Evolutionary conservation across 2,113 vertebrate genomes (phyloP).

Genomic region (Corvus hawaiiensis): DNA sequence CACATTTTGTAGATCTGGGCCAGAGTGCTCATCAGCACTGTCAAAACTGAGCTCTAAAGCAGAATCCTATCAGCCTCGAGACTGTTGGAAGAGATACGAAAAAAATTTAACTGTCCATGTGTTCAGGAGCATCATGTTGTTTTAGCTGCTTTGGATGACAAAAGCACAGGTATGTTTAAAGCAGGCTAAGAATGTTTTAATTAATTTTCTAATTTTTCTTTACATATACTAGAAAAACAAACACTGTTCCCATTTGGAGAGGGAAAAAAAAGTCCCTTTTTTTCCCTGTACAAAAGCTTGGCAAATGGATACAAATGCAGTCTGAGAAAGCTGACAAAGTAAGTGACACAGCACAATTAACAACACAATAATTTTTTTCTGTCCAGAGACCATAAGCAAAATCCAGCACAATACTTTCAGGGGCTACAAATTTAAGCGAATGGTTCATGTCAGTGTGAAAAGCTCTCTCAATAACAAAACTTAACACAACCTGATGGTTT

Average conservation of each 20-base stretch:
- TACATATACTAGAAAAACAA: neutral
- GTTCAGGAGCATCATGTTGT: neutral
- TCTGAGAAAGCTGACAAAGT: neutral
- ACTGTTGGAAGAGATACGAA: neutral
- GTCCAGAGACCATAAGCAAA: neutral
- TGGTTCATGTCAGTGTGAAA: conserved; percentile 6
- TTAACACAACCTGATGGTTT: conserved; percentile 2
- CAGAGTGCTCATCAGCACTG: neutral
- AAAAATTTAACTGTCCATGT: neutral
- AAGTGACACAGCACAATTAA: conserved; percentile 25
- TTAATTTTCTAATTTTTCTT: neutral
- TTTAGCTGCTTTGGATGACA: neutral
- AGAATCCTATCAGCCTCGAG: neutral
- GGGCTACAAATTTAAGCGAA: conserved; percentile 16
- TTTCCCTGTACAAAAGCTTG: neutral
- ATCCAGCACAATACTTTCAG: neutral
- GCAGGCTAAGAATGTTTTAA: neutral
- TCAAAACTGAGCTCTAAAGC: neutral
- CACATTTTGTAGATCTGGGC: neutral
- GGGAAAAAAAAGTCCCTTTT: neutral
- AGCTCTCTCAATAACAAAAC: conserved; percentile 14
- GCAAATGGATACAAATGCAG: conserved; percentile 35
- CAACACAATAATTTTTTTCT: neutral
- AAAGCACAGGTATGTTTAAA: neutral
- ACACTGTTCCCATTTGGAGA: neutral